Evolutionary conservation across 2,797 vertebrate species (phyloP).

Genomic region (Borostomias antarcticus): DNA sequence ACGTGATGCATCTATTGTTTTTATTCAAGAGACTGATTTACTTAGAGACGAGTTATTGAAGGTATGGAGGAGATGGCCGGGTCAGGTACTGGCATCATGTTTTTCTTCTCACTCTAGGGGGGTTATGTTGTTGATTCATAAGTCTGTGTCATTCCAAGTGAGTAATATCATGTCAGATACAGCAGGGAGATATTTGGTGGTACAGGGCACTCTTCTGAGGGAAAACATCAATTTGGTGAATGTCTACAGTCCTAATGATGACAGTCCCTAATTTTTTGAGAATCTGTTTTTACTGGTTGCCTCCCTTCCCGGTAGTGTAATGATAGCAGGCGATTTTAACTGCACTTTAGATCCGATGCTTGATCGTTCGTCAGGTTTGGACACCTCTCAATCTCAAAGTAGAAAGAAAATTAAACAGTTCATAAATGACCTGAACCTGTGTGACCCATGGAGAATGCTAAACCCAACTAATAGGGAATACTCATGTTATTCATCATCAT

Average conservation of each 20-base stretch:
- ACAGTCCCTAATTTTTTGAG: conserved; percentile 5
- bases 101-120: conserved; percentile 6
- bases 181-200: conserved; percentile 7
- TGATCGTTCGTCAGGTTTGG: not conserved
- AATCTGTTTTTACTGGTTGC: conserved; percentile 6
- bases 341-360: not conserved
- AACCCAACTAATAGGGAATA: conserved; percentile 25
- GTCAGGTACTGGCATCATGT: not conserved
- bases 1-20: conserved; percentile 14
- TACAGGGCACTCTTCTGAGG: conserved; percentile 7
- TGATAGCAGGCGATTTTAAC: conserved; percentile 15
- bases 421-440: conserved; percentile 9
- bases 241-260: conserved; percentile 9
- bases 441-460: conserved; percentile 17
- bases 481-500: conserved; percentile 17
- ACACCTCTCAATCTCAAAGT: conserved; percentile 10
- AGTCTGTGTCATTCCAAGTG: not conserved
- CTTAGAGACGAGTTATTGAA: not conserved
- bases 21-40: conserved; percentile 16
- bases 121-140: conserved; percentile 15
- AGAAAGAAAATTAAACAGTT: not conserved
- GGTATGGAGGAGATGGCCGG: conserved; percentile 15
- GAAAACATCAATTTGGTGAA: conserved; percentile 12
- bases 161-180: not conserved
- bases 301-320: not conserved